phyloP scores from a whole-genome alignment of 2,888 invertebrate species.

The Drosophila antonietae region DNA sequence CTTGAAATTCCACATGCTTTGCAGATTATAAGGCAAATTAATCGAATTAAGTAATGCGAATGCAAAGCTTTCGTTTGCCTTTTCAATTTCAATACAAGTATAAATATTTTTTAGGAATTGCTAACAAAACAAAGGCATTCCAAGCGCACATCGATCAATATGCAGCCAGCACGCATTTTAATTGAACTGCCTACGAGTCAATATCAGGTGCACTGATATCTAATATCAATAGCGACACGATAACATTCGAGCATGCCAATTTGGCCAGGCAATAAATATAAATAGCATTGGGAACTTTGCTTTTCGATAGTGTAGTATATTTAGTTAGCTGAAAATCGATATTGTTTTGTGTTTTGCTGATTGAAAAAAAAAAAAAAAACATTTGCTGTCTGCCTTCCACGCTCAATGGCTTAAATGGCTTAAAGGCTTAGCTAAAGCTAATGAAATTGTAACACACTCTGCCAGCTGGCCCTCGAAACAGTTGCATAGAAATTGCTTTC shows the following conservation, averaged over 20 bases:
- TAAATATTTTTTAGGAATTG: not conserved
- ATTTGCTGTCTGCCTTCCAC: slow-evolving; percentile 12
- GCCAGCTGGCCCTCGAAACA: slow-evolving; percentile 18
- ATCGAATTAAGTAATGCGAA: not conserved
- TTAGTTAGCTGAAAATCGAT: slow-evolving; percentile 25
- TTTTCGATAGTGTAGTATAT: not conserved
- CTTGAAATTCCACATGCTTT: not conserved
- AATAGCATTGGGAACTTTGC: slow-evolving; percentile 28
- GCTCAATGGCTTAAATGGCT: slow-evolving; percentile 32
- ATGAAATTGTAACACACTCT: slow-evolving; percentile 26
- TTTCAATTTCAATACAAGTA: not conserved
- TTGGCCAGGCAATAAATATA: slow-evolving; percentile 41
- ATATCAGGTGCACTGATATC: slow-evolving; percentile 12
- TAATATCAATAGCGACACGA: slow-evolving; percentile 24
- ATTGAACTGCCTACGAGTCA: slow-evolving; percentile 16
- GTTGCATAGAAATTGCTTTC: slow-evolving; percentile 19
- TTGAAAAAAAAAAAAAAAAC: not conserved
- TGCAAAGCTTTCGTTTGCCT: slow-evolving; percentile 5
- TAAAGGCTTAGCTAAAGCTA: slow-evolving; percentile 31
- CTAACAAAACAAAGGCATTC: slow-evolving; percentile 22
- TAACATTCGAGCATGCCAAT: slow-evolving; percentile 45
- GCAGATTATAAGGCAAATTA: slow-evolving; percentile 2
- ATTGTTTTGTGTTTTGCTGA: slow-evolving; percentile 1
- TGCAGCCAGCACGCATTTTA: slow-evolving; percentile 25
- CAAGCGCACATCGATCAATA: slow-evolving; percentile 37